Conservation (phyloP, 1,140 invertebrate genomes). For the Eupristina koningsbergeri region DNA sequence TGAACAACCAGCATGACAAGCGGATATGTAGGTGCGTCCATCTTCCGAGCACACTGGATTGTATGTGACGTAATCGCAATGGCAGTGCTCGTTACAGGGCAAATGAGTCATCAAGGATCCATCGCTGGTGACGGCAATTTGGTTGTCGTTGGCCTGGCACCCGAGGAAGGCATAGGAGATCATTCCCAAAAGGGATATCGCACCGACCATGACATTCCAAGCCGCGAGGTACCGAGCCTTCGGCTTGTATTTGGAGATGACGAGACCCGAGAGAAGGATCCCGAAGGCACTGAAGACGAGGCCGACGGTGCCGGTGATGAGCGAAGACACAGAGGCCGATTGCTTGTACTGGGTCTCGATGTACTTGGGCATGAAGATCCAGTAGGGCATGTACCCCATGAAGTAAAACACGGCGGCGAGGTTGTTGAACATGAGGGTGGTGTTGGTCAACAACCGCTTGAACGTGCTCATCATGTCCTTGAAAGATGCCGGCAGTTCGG, state of each 20-base stretch:
- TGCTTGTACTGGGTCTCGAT: slow-evolving; percentile 84
- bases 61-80: slow-evolving; percentile 80
- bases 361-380: slow-evolving; percentile 85
- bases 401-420: slow-evolving; percentile 80
- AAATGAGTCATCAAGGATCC: slow-evolving; percentile 70
- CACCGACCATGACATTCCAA: slow-evolving; percentile 83
- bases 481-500: slow-evolving; percentile 71
- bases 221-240: slow-evolving; percentile 79
- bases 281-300: slow-evolving; percentile 83
- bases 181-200: slow-evolving; percentile 78
- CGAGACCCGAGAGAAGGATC: slow-evolving; percentile 78
- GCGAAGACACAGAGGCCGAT: slow-evolving; percentile 79
- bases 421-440: slow-evolving; percentile 80
- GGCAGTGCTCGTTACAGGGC: slow-evolving; percentile 78
- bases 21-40: slow-evolving; percentile 78
- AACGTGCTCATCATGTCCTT: slow-evolving; percentile 78
- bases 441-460: slow-evolving; percentile 77
- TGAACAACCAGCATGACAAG: slow-evolving; percentile 81
- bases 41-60: slow-evolving; percentile 80
- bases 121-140: slow-evolving; percentile 70
- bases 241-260: slow-evolving; percentile 82
- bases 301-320: slow-evolving; percentile 81
- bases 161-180: slow-evolving; percentile 81
- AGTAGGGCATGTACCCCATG: slow-evolving; percentile 82
- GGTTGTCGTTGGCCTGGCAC: slow-evolving; percentile 77